Evolutionary conservation across 2,113 vertebrate species (phyloP).

Genomic region (Eretmodus cyanostictus): DNA sequence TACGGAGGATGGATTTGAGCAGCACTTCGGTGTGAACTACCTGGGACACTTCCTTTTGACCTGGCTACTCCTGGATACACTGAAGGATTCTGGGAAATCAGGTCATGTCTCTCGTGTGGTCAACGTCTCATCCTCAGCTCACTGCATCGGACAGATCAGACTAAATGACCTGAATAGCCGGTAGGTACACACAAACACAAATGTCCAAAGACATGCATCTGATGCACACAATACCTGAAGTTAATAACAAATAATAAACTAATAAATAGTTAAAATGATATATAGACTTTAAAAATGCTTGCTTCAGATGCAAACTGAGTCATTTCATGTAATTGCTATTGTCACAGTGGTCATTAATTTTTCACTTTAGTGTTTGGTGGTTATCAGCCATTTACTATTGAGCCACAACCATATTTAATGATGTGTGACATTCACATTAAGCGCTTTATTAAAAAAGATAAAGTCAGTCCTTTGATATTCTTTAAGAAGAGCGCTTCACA

Average conservation of each 20-base stretch:
- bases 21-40: conserved; percentile 85
- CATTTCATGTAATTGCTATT: background rate
- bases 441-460: background rate
- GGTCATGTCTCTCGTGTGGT: conserved; percentile 72
- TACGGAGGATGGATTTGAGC: conserved; percentile 82
- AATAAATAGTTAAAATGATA: background rate
- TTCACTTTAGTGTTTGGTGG: background rate
- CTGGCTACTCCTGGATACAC: conserved; percentile 78
- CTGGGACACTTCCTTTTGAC: conserved; percentile 88
- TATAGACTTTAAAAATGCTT: background rate
- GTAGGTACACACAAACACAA: conserved; percentile 46
- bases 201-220: background rate
- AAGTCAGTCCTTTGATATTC: background rate
- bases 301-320: background rate
- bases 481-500: background rate
- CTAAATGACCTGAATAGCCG: conserved; percentile 77
- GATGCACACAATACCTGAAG: background rate
- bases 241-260: background rate
- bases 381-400: background rate
- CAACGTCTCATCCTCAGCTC: conserved; percentile 82
- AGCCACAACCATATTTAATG: background rate
- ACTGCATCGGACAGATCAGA: conserved; percentile 72
- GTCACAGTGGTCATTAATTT: background rate
- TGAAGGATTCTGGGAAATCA: conserved; percentile 72
- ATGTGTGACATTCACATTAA: background rate